Evolutionary conservation across 2,888 invertebrate genomes (phyloP).

Genomic region (Deilephila elpenor): DNA sequence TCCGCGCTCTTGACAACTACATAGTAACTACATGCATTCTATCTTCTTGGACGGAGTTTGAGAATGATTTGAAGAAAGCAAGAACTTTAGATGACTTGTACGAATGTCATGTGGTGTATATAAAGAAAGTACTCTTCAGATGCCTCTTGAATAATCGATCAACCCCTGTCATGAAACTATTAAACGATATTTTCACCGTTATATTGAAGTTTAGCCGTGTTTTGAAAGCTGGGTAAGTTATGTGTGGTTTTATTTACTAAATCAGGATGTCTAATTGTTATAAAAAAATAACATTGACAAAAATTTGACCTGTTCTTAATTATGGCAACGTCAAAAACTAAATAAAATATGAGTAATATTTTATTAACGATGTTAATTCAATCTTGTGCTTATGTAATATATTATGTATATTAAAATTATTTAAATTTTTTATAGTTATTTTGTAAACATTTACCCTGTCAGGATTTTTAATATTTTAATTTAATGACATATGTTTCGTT

Average conservation of each 20-base stretch:
- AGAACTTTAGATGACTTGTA: conserved; percentile 90
- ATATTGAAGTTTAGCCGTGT: conserved; percentile 89
- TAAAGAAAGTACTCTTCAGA: conserved; percentile 90
- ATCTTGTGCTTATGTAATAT: no score
- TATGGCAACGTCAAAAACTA: no score
- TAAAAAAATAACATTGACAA: no score
- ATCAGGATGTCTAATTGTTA: no score
- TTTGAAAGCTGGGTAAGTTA: conserved; percentile 78
- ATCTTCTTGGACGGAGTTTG: conserved; percentile 90
- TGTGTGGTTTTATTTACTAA: conserved; percentile 9
- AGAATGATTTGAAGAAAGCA: conserved; percentile 87
- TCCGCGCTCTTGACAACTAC: conserved; percentile 90
- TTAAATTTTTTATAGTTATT: no score
- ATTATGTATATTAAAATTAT: not conserved
- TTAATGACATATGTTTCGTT: no score
- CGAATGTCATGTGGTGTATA: conserved; percentile 88
- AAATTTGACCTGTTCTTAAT: no score
- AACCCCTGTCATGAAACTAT: conserved; percentile 87
- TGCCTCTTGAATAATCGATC: conserved; percentile 90
- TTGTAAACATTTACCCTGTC: no score
- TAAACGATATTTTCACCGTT: conserved; percentile 89
- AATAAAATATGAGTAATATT: no score
- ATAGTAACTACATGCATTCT: conserved; percentile 90
- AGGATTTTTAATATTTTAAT: no score
- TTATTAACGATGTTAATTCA: no score